Base-by-base conservation (phyloP, 2,888 invertebrate genomes). In the Habrosyne pyritoides region DNA sequence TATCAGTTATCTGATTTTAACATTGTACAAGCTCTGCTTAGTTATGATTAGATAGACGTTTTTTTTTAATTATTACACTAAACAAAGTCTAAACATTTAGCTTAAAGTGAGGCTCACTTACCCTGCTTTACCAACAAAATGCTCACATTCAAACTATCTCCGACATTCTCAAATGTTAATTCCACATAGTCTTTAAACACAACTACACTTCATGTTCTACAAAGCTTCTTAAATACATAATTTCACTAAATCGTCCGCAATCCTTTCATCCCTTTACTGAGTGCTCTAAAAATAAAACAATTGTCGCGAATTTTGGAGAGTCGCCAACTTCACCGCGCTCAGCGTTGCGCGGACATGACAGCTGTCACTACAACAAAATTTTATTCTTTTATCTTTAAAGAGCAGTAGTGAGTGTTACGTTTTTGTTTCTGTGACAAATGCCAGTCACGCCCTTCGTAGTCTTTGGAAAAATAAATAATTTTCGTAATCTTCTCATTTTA, bases 221-320 rank as follows among this genome's bases (percentile, higher is more conserved):
- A 36, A 14, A 36, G 42, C 18, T 42, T 33, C 18, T 6, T 42
- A 42, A 42, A 42, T 18, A 42, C 42, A 14, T 42, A 42, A 42
- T 42, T 18, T 42, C 42, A 42, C 42, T 42, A 42, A 42, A 42
- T 42, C n/a, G 42, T 42, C 42, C 18, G 42, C 42, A 42, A 42
- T 42, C 42, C 18, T 42, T 18, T 42, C 7, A 24, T n/a, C 14
- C 10, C 14, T 50, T 18, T 18, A 47, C 52, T 18, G 18, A 47
- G 21, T 55, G 57, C 52, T 57, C 54, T 64, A 67, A 66, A 71
- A 62, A 66, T 63, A 62, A 57, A 50, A 68, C 64, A 71, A 74
- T 73, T 73, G 75, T 75, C 64, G 73, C 72, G 54, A 73, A 73
- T 75, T 72, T 64, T 75, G 77, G 77, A 69, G 62, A 36, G 42